These are phyloP conservation scores for Apis florea DNA, from an alignment of 1,140 invertebrate genomes.

Conservation along the genomic window DNA sequence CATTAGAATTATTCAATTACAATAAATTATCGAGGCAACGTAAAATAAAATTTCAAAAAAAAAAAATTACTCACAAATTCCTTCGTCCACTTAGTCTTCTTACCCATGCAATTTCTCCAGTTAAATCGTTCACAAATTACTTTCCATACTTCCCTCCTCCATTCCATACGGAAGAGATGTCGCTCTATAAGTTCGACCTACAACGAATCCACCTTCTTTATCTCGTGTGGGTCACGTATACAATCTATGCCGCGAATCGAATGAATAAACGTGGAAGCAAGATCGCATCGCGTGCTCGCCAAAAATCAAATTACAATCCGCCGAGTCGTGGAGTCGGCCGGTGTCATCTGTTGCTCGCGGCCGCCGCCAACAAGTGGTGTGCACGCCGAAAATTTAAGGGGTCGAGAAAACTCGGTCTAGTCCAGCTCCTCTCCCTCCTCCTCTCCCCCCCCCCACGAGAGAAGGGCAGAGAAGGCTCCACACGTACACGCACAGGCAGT, in stretches of 20 bases:
- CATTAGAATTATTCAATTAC: too few relatives aligned
- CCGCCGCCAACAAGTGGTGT: conserved; percentile 75
- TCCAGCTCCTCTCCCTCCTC: neutral
- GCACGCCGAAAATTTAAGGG: conserved; percentile 73
- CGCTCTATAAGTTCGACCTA: neutral
- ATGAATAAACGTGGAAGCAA: neutral
- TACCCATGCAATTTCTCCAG: too few relatives aligned
- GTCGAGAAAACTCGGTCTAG: conserved; percentile 62
- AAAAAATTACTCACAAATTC: too few relatives aligned
- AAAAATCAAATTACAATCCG: conserved; percentile 28
- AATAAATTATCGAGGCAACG: too few relatives aligned
- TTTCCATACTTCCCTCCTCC: neutral
- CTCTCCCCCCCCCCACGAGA: too few relatives aligned
- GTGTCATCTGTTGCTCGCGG: conserved; percentile 74
- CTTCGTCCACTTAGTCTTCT: too few relatives aligned
- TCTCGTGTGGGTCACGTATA: neutral
- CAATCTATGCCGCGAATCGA: neutral
- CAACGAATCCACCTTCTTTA: too few relatives aligned
- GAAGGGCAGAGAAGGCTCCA: too few relatives aligned
- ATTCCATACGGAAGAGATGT: neutral
- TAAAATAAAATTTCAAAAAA: too few relatives aligned
- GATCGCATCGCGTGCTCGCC: neutral
- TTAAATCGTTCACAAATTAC: neutral
- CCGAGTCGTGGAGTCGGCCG: neutral
- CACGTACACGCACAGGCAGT: neutral